Evolutionary conservation across 2,888 invertebrate genomes (phyloP).

Genomic region (Lithosia quadra): DNA sequence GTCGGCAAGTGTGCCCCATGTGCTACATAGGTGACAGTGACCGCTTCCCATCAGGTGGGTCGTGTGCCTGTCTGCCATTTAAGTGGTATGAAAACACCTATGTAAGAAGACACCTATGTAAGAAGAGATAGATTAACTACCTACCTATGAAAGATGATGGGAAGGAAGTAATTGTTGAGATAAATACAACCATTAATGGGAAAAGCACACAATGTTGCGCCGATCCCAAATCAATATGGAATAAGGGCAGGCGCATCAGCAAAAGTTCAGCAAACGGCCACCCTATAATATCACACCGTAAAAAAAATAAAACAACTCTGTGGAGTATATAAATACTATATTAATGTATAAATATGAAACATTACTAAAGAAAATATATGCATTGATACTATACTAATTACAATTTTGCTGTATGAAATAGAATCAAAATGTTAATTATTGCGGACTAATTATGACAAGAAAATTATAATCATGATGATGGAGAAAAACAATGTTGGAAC

Average conservation of each 20-base stretch:
- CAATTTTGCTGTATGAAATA: not conserved
- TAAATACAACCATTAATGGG: too few relatives aligned
- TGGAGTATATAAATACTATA: conserved; percentile 15
- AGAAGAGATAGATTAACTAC: too few relatives aligned
- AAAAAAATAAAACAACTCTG: conserved; percentile 5
- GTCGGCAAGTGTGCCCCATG: too few relatives aligned
- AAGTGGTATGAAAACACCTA: too few relatives aligned
- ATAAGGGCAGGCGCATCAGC: not conserved
- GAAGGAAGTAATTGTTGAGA: too few relatives aligned
- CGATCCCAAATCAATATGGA: not conserved
- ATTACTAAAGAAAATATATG: conserved; percentile 1
- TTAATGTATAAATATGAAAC: conserved; percentile 8
- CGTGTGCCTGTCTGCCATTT: too few relatives aligned
- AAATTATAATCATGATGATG: not conserved
- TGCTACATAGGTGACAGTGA: too few relatives aligned
- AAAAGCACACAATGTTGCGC: not conserved
- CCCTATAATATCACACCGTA: not conserved
- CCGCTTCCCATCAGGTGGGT: too few relatives aligned
- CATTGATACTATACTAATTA: conserved; percentile 6
- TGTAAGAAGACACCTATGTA: too few relatives aligned
- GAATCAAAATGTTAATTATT: not conserved
- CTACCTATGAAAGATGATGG: too few relatives aligned
- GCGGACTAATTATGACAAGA: not conserved
- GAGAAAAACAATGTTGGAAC: not conserved
- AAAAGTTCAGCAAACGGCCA: too few relatives aligned